A percentile compares a stretch with the other conserved stretches of the same genome.
Evolutionary conservation across 2,888 invertebrate species (phyloP).

Genomic region (Drosophila prostipennis): DNA sequence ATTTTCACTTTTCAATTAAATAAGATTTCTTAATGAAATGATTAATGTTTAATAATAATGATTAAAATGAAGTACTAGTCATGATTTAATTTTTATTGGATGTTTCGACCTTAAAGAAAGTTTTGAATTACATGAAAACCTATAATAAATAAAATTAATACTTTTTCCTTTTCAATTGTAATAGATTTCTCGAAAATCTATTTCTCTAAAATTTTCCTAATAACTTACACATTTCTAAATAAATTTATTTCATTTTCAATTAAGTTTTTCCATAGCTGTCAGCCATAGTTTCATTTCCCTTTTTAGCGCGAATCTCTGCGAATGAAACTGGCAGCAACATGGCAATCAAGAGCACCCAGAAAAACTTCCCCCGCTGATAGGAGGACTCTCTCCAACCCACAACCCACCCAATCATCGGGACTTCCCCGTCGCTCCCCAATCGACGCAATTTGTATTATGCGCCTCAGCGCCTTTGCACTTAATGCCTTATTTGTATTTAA

Average conservation of each 20-base stretch:
- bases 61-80: too few species aligned
- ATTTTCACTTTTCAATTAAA: too few species aligned
- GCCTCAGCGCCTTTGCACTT: slow-evolving; percentile 78
- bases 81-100: too few species aligned
- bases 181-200: too few species aligned
- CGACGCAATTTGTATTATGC: slow-evolving; percentile 79
- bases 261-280: background rate
- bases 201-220: too few species aligned
- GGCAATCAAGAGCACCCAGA: slow-evolving; percentile 40
- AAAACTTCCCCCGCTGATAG: slow-evolving; percentile 7
- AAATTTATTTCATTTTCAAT: background rate
- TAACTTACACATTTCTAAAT: background rate
- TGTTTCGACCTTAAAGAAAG: too few species aligned
- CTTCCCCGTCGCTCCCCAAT: slow-evolving; percentile 49
- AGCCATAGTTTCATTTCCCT: slow-evolving; percentile 33
- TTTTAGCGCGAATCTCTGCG: slow-evolving; percentile 2
- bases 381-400: too few species aligned
- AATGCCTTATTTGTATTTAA: slow-evolving; percentile 81
- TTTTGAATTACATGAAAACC: too few species aligned
- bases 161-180: too few species aligned
- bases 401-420: slow-evolving; percentile 23
- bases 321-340: slow-evolving; percentile 46
- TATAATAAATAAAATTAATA: too few species aligned
- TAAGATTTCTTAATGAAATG: too few species aligned
- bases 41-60: too few species aligned